Evolutionary conservation across 1,140 invertebrate genomes (phyloP).

Genomic region (Trichoplusia ni): DNA sequence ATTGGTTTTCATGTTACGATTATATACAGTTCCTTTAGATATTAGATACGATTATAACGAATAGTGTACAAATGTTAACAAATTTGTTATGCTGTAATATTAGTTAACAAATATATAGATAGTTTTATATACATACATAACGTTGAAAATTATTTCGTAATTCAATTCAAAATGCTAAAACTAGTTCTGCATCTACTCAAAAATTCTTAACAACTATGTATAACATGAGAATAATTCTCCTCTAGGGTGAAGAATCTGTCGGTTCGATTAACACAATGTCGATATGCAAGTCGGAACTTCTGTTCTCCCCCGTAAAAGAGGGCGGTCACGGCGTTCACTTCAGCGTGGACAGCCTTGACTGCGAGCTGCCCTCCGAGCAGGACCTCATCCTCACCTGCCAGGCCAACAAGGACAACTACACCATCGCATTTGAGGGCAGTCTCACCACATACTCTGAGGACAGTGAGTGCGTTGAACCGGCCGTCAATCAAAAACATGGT

Average conservation of each 20-base stretch:
- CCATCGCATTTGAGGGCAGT: conserved; percentile 95
- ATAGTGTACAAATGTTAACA: no score
- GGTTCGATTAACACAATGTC: conserved; percentile 90
- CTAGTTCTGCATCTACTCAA: no score
- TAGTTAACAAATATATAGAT: no score
- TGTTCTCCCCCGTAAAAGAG: conserved; percentile 96
- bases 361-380: conserved; percentile 87
- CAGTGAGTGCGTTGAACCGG: conserved; percentile 81
- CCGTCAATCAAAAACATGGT: conserved; percentile 80
- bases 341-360: conserved; percentile 95
- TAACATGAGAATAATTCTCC: neutral
- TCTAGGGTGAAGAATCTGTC: conserved; percentile 88
- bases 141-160: no score
- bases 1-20: conserved; percentile 3
- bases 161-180: no score
- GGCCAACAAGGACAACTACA: conserved; percentile 96
- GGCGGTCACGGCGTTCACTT: conserved; percentile 88
- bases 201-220: no score
- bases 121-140: no score
- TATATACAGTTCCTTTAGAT: no score
- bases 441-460: conserved; percentile 92
- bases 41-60: no score
- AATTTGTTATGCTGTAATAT: no score
- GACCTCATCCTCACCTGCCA: conserved; percentile 94
- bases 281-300: conserved; percentile 93